Evolutionary conservation across 2,797 vertebrate genomes (phyloP), one percentile per base, ranked within the genome.

Genomic region (Hyperoplus immaculatus): DNA sequence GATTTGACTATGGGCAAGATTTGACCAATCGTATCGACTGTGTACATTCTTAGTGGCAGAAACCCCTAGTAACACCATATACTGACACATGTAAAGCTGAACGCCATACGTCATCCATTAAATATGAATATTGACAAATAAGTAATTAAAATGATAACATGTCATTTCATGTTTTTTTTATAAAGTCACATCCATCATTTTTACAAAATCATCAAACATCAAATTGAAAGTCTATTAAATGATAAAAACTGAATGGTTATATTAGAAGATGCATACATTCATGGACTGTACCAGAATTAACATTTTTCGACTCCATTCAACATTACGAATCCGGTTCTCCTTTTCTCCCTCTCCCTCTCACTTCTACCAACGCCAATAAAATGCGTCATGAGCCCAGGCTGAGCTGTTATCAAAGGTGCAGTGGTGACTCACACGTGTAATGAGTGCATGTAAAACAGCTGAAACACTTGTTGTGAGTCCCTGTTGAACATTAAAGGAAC

Each of bases 391-490:
- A 64, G 51, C n/a, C 1, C 55, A 18, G 50, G 38, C 60, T 69
- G 67, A 69, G 61, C 80, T 43, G 74, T 11, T 67, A 74, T 66
- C 78, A 39, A 67, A 50, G 42, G 50, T 64, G 53, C 50, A 6
- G 45, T 56, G 8, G 12, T 67, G 84, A 85, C 78, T 85, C 84
- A 80, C 63, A 60, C 51, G 54, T 71, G 72, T 77, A 63, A 77
- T 59, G 77, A 63, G 75, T 57, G 77, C 68, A 8, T 64, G 18
- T 39, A 46, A 16, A n/a, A 61, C 49, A 50, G 29, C 41, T n/a
- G 38, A 75, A 62, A 41, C 42, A 47, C 57, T 71, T 55, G 68
- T 4, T 66, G 41, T n/a, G 51, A 70, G 8, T 65, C 51, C 51
- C 67, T 4, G 71, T 55, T 77, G 72, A 59, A 38, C 18, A 61